phyloP scores from a whole-genome alignment of 2,797 vertebrate species.

The Muscicapa striata region DNA sequence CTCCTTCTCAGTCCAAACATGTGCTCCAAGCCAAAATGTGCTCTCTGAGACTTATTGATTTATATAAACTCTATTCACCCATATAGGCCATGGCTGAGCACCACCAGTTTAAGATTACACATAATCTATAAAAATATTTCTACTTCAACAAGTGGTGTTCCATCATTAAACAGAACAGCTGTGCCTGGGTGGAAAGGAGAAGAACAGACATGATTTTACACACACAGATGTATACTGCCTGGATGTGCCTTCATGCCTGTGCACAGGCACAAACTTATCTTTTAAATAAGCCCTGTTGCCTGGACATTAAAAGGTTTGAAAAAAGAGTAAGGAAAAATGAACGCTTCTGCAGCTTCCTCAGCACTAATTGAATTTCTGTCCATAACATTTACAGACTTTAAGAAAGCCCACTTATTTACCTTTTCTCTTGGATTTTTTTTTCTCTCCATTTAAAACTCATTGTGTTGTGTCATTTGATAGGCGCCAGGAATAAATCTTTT shows the following conservation, averaged over 20 bases:
- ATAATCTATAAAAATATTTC: constrained; percentile 32
- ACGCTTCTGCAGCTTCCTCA: constrained; percentile 42
- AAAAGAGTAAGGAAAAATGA: constrained; percentile 16
- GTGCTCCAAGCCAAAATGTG: not conserved
- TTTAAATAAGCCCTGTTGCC: not conserved
- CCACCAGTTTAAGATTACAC: constrained; percentile 14
- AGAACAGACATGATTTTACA: not conserved
- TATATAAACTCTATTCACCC: not conserved
- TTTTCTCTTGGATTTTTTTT: constrained; percentile 21
- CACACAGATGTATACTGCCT: not conserved
- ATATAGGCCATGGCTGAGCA: not conserved
- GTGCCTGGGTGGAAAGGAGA: not conserved
- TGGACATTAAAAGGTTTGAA: constrained; percentile 48
- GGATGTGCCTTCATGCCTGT: not conserved
- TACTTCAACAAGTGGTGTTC: not conserved
- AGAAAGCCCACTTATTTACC: constrained; percentile 63
- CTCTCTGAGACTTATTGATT: constrained; percentile 23
- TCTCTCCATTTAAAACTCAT: constrained; percentile 63
- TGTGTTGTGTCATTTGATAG: constrained; percentile 66
- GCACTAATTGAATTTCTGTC: constrained; percentile 67
- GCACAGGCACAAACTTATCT: not conserved
- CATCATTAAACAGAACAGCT: not conserved
- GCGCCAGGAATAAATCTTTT: constrained; percentile 72
- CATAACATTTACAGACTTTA: constrained; percentile 61
- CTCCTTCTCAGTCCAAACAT: constrained; percentile 35